Evolutionary conservation across 2,797 vertebrate species (phyloP), one percentile per base, ranked within the genome.

Genomic region (Malacoraja senta): DNA sequence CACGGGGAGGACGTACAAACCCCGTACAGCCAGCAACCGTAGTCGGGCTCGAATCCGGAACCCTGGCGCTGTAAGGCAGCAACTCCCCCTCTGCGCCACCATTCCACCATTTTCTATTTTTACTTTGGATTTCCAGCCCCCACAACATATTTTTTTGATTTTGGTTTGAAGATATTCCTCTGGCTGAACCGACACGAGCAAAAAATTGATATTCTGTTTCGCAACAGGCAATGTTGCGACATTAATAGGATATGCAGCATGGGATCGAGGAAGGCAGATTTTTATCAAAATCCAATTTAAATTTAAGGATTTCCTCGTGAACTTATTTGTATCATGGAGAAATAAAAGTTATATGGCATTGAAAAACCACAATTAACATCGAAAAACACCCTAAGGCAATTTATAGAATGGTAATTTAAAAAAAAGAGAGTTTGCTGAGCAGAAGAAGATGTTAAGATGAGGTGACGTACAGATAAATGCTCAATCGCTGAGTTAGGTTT

Each of bases 241-340:
- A 26, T 83, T 83, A 83, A 83, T 58, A 58, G 80, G 53, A 83
- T 83, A 58, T 53, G 21, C 80, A 58, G 21, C 44, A 29, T 83
- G 80, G 21, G 24, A 83, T 24, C 44, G 53, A 53, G 53, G 26
- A 58, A 58, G 21, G 26, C 44, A 83, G 80, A 83, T 83, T 83
- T 83, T 83, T 35, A 83, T 83, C 80, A 58, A 83, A 83, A 83
- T 58, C 44, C 80, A 83, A 83, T 83, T 83, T 83, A 58, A 83
- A 83, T 10, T 83, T 83, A 58, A 44, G 58, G 80, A 83, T 83
- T 58, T 83, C 53, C 80, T 83, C 44, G 53, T 53, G 53, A 83
- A 53, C 8, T 29, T 26, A 26, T 83, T 83, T 24, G 53, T 58
- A 83, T 10, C 44, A 24, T 83, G 38, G 26, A 83, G 26, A 53